A percentile compares a stretch with the other conserved stretches of the same genome.
These are phyloP conservation scores for Darevskia mixta DNA, from an alignment of 2,797 vertebrate species.

Conservation along the genomic window DNA sequence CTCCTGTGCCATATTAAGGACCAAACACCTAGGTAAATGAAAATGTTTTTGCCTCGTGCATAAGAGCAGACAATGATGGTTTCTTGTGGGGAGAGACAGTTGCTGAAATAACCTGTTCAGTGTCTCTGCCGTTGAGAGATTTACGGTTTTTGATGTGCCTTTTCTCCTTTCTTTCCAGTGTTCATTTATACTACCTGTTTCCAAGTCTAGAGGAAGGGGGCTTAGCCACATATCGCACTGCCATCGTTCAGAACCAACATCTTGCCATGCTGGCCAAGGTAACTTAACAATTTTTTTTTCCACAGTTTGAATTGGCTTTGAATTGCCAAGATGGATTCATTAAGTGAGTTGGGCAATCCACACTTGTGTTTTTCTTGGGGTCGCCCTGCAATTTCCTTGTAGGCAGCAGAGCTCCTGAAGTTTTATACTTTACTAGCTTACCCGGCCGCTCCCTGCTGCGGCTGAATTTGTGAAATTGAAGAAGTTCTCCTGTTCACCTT, in stretches of 20 bases:
- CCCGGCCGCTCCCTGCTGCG: too few species aligned
- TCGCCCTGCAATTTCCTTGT: background rate
- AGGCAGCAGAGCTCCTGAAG: background rate
- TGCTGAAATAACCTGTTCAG: background rate
- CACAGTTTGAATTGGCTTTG: background rate
- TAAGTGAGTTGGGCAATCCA: background rate
- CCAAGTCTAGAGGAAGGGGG: constrained; percentile 96
- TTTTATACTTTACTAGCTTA: background rate
- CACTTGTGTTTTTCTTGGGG: background rate
- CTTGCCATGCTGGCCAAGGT: constrained; percentile 99
- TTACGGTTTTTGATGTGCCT: background rate
- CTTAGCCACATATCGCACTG: constrained; percentile 95
- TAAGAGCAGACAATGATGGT: too few species aligned
- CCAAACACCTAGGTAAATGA: too few species aligned
- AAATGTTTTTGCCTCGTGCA: too few species aligned
- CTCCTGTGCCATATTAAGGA: background rate
- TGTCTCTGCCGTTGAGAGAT: constrained; percentile 1
- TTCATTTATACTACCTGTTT: constrained; percentile 97
- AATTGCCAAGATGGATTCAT: background rate
- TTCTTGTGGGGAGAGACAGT: background rate
- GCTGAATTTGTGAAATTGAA: too few species aligned
- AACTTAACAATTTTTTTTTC: constrained; percentile 27
- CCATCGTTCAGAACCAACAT: constrained; percentile 98
- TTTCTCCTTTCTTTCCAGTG: constrained; percentile 79
- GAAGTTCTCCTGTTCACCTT: too few species aligned